Conservation (phyloP, 2,888 invertebrate species). For the Serripes groenlandicus region DNA sequence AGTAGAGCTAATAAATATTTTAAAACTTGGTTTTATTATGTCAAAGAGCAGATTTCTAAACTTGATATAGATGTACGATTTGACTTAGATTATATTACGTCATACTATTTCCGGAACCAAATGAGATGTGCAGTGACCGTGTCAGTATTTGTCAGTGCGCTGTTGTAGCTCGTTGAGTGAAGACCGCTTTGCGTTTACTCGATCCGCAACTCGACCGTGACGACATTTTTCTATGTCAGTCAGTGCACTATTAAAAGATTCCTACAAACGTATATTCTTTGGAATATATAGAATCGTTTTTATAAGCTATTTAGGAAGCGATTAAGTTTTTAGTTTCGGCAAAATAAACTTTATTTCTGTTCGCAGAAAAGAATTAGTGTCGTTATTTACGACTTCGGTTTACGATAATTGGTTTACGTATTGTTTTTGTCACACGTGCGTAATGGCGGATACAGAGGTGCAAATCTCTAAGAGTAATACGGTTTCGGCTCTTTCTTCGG, state of each 20-base stretch:
- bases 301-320: conserved; percentile 7
- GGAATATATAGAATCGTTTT: conserved; percentile 14
- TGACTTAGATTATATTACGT: no score
- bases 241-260: no score
- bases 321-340: no score
- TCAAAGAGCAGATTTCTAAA: no score
- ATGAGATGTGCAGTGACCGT: conserved; percentile 39
- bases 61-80: no score
- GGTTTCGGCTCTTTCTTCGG: conserved; percentile 25
- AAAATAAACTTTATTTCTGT: neutral
- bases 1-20: no score
- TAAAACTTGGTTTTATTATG: no score
- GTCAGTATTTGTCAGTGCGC: conserved; percentile 27
- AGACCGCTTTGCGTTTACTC: conserved; percentile 9
- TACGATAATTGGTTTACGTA: neutral
- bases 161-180: conserved; percentile 19
- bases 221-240: conserved; percentile 15
- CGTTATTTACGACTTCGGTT: neutral
- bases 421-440: neutral
- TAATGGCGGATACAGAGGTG: conserved; percentile 28
- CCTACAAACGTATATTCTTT: conserved; percentile 4
- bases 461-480: conserved; percentile 8
- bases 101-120: conserved; percentile 36
- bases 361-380: conserved; percentile 6
- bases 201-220: conserved; percentile 6